Evolutionary conservation across 1,140 invertebrate species (phyloP).

Genomic region (Anoplolepis gracilipes): DNA sequence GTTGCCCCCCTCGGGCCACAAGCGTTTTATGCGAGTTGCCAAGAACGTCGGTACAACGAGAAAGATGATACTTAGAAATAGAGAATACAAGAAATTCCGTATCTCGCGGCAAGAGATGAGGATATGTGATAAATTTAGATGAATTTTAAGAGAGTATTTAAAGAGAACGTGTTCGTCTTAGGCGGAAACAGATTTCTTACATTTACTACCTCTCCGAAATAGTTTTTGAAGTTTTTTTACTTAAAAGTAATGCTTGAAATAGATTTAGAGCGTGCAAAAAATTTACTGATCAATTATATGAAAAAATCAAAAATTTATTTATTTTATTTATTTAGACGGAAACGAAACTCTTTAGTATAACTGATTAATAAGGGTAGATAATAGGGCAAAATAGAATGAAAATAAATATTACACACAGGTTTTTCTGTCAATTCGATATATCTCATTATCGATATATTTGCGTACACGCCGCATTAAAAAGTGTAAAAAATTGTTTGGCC

Average conservation of each 20-base stretch:
- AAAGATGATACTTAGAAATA: conserved; percentile 1
- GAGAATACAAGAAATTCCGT: conserved; percentile 8
- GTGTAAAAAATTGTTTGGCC: conserved; percentile 11
- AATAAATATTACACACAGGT: background rate
- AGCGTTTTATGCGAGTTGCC: conserved; percentile 25
- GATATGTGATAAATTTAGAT: background rate
- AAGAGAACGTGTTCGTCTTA: background rate
- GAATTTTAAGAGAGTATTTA: conserved; percentile 8
- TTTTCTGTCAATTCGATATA: conserved; percentile 9
- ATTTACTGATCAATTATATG: background rate
- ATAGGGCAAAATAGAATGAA: background rate
- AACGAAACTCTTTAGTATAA: too few relatives aligned
- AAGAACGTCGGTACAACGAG: conserved; percentile 1
- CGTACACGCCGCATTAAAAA: background rate
- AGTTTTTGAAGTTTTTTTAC: background rate
- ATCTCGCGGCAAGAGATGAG: background rate
- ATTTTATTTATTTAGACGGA: too few relatives aligned
- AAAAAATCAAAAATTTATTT: background rate
- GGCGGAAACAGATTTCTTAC: background rate
- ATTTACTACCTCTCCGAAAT: background rate
- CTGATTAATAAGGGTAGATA: too few relatives aligned
- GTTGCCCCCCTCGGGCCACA: conserved; percentile 10
- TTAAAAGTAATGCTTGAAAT: background rate
- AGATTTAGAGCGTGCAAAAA: background rate
- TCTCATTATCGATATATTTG: background rate